A percentile compares a stretch with the other conserved stretches of the same genome.
Conservation (phyloP, 2,797 vertebrate genomes). For the Aselliscus stoliczkanus region DNA sequence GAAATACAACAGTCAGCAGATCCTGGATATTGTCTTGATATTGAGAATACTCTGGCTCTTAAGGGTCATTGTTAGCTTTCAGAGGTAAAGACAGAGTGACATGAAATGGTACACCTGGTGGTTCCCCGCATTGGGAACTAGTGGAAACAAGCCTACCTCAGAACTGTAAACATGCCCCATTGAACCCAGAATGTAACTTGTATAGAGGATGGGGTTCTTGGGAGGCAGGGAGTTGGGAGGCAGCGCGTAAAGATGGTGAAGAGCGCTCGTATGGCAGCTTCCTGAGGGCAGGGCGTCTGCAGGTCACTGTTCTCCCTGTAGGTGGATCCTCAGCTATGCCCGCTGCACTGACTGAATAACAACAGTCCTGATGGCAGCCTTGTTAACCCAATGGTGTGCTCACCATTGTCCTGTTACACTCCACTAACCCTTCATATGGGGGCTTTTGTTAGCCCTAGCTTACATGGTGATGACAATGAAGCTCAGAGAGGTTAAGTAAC, state of each 20-base stretch:
- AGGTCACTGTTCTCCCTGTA: not conserved
- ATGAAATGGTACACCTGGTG: rapidly evolving
- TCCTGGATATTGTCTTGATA: constrained; percentile 95
- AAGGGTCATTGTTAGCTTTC: constrained; percentile 91
- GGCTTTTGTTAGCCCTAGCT: not conserved
- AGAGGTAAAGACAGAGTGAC: constrained; percentile 81
- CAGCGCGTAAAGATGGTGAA: not conserved
- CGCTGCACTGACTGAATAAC: not conserved
- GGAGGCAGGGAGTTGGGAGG: rapidly evolving
- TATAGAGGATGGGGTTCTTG: not conserved
- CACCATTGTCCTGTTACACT: not conserved
- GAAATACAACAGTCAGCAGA: constrained; percentile 89
- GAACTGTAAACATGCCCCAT: rapidly evolving
- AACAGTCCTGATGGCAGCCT: rapidly evolving
- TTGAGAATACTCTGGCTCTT: constrained; percentile 91
- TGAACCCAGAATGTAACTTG: not conserved
- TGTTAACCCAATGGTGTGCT: not conserved
- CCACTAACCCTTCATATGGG: not conserved
- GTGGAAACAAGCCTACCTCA: too few species aligned
- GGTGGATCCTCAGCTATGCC: not conserved
- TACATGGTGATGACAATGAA: not conserved
- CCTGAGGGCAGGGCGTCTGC: not conserved
- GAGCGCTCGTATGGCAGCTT: too few species aligned
- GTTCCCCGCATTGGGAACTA: rapidly evolving
- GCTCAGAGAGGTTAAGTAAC: not conserved